Percentiles rank a stretch among this genome's conserved stretches.
phyloP scores from a whole-genome alignment of 1,140 invertebrate species.

The Aphidius gifuensis region DNA sequence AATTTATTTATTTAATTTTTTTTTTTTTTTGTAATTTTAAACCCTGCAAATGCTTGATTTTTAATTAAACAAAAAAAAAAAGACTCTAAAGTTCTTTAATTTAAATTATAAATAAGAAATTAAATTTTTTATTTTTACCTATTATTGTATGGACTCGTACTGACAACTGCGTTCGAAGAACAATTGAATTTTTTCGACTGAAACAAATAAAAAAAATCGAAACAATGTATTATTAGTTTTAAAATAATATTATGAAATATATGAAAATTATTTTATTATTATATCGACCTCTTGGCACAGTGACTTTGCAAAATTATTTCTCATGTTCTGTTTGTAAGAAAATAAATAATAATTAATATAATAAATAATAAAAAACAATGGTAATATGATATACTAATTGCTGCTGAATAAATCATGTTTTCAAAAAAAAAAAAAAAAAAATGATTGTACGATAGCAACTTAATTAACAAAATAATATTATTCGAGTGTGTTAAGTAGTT shows the following conservation, averaged over 20 bases:
- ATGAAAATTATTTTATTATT: not conserved
- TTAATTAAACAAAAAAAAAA: not conserved
- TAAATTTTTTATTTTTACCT: slow-evolving; percentile 68
- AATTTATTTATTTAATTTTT: not conserved
- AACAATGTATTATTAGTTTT: not conserved
- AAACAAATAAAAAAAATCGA: slow-evolving; percentile 56
- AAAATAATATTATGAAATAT: not conserved
- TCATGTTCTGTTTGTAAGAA: too few relatives aligned
- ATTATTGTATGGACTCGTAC: slow-evolving; percentile 97
- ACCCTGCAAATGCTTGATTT: not conserved
- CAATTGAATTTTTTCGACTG: slow-evolving; percentile 96
- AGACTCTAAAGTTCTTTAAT: not conserved
- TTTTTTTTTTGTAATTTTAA: too few relatives aligned
- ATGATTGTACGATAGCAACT: too few relatives aligned
- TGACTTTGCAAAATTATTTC: too few relatives aligned
- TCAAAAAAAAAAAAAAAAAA: too few relatives aligned
- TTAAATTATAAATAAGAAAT: not conserved
- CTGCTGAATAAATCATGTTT: too few relatives aligned
- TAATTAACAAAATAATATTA: too few relatives aligned
- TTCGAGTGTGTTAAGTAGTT: too few relatives aligned
- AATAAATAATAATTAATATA: not conserved
- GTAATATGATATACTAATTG: too few relatives aligned
- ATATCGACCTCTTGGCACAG: not conserved
- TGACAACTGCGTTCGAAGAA: slow-evolving; percentile 92
- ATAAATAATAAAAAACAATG: not conserved